Evolutionary conservation across 2,888 invertebrate genomes (phyloP), one percentile per base, ranked within the genome.

Genomic region (Diarsia dahlii): DNA sequence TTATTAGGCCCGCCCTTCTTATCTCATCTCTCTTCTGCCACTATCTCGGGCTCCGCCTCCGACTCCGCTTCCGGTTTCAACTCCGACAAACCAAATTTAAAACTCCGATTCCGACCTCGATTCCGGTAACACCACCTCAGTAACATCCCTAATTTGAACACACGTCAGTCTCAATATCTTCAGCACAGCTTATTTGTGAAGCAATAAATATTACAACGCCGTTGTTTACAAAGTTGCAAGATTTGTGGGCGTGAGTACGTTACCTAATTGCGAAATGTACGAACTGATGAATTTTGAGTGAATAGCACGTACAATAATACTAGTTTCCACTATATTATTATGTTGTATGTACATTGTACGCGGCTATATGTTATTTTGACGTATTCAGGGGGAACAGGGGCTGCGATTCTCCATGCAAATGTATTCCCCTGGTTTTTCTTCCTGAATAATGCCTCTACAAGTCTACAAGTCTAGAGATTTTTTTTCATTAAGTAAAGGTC

Each of bases 111-210:
- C 28, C 28, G 28, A 28, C 28, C 28, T 28, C 28, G 28, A 2
- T 28, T 28, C 28, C 28, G 28, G 2, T 28, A 28, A 28, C 1
- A 28, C 28, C 28, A 28, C 28, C 28, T 28, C 28, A 1, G 28
- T 2, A 28, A 28, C 28, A 28, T 28, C 28, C 28, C 28, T 28
- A 28, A 28, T 28, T 28, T 28, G 28, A 65, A 72, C 76, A 80
- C 73, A 78, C 78, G 56, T 78, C 85, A 78, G 60, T 64, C 60
- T 78, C 39, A 78, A 72, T 81, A 76, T 80, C 80, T 81, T 83
- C 28, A 70, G 74, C 72, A 60, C 20, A 76, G 76, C 54, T 78
- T 84, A 85, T 84, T 85, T 79, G 77, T 66, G 60, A 52, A 69
- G 60, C 52, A 77, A 85, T 85, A 80, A 72, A 80, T 82, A 77